Evolutionary conservation across 37 sponge, comb jelly and placozoan species (phyloP).

Genomic region (Tethya wilhelma): DNA sequence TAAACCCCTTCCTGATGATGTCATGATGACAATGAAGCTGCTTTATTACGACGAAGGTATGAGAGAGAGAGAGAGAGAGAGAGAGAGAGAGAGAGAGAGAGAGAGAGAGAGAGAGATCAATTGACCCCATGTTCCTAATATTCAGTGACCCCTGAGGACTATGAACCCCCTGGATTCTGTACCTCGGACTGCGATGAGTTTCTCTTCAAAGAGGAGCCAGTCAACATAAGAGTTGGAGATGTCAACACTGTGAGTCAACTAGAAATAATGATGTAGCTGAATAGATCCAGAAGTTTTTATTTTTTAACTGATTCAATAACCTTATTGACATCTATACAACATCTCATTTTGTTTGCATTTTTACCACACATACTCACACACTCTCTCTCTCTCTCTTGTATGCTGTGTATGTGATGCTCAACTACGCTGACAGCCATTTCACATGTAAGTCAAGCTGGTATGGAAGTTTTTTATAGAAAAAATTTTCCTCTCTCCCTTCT

Average conservation of each 20-base stretch:
- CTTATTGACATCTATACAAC: not conserved
- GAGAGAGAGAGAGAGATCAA: conserved; percentile 27
- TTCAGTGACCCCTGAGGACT: conserved; percentile 84
- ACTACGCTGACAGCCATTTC: conserved; percentile 21
- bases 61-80: not conserved
- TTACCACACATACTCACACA: conserved; percentile 9
- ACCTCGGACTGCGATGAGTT: conserved; percentile 50
- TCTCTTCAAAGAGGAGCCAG: conserved; percentile 54
- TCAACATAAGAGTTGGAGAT: conserved; percentile 74
- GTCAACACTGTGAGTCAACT: conserved; percentile 69
- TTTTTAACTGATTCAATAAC: too few species aligned
- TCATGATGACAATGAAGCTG: conserved; percentile 95
- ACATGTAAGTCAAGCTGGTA: conserved; percentile 34
- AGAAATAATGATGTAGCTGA: too few species aligned
- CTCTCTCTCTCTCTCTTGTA: conserved; percentile 2
- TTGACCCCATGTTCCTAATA: not conserved
- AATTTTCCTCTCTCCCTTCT: not conserved
- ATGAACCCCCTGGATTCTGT: conserved; percentile 87
- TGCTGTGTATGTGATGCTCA: not conserved
- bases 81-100: conserved; percentile 29
- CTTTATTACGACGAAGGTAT: conserved; percentile 84
- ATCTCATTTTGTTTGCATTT: not conserved
- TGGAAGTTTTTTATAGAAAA: not conserved
- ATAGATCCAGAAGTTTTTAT: not conserved
- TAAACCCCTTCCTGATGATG: conserved; percentile 89